Evolutionary conservation across 2,888 invertebrate genomes (phyloP), one percentile per base, ranked within the genome.

Genomic region (Temnothorax ravouxi): DNA sequence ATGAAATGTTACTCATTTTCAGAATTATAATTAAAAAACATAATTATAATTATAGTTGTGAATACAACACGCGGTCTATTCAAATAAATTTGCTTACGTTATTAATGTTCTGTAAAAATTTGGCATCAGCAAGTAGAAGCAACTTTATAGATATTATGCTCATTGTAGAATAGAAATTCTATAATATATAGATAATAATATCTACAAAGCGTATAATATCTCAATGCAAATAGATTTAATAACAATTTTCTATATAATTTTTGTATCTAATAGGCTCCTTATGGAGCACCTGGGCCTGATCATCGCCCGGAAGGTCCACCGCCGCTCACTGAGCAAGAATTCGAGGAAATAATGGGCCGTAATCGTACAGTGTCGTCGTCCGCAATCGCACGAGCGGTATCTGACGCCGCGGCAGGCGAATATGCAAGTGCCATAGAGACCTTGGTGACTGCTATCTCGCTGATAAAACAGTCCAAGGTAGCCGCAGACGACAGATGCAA

Each of bases 351-450:
- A 81, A 99, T 99, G 98, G 97, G 98, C 83, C 96, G 99, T 88
- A 99, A 99, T 95, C 96, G 99, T 91, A 99, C 99, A 11, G 99
- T 99, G 0, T 99, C 99, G 54, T 99, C 99, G 90, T 99, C 98
- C 76, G 99, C 99, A 25, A 99, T 99, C 89, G 98, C 98, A 18
- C 96, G 99, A 85, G 99, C 99, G 15, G 99, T 99, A 56, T 98
- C 98, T 72, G 99, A 99, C 95, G 99, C 99, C 3, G 99, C 99
- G 62, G 98, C 99, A 83, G 99, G 99, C 13, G 99, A 99, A 95
- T 99, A 98, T 95, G 98, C 99, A 2, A 99, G 99, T 95, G 99
- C 99, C 72, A 99, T 99, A 87, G 99, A 99, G 95, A 99, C 99
- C 3, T 96, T 99, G 88, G 99, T 99, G 84, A 99, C 99, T 0